These are phyloP conservation scores for Brachionus rotundiformis DNA, from an alignment of 1,140 invertebrate species.

Conservation along the genomic window DNA sequence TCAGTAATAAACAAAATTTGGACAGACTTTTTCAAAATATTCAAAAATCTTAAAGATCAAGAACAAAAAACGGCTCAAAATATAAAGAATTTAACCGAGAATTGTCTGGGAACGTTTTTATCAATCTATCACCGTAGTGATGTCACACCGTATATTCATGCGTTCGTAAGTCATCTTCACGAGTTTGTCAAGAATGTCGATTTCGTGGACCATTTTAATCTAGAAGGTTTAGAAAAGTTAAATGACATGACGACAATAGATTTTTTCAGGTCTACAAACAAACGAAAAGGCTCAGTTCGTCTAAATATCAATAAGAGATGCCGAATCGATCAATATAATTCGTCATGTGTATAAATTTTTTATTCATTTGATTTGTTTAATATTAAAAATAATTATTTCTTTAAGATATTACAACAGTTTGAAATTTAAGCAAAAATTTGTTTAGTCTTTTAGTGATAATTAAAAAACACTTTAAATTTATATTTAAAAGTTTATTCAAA, in stretches of 20 bases:
- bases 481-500: neutral
- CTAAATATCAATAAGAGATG: too few relatives aligned
- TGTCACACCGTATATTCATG: neutral
- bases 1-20: neutral
- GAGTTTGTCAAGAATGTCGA: neutral
- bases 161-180: neutral
- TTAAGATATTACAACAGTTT: too few relatives aligned
- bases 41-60: neutral
- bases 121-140: neutral
- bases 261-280: neutral
- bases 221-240: constrained; percentile 14
- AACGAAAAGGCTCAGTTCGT: neutral
- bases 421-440: too few relatives aligned
- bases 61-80: too few relatives aligned
- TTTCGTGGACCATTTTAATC: neutral
- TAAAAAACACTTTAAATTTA: neutral
- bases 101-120: neutral
- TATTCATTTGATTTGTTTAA: too few relatives aligned
- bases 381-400: too few relatives aligned
- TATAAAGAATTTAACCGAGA: neutral
- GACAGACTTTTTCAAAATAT: neutral
- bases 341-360: too few relatives aligned
- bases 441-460: too few relatives aligned
- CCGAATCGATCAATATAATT: too few relatives aligned
- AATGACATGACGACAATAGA: neutral